Evolutionary conservation across 2,888 invertebrate species (phyloP).

Genomic region (Hyalella azteca): DNA sequence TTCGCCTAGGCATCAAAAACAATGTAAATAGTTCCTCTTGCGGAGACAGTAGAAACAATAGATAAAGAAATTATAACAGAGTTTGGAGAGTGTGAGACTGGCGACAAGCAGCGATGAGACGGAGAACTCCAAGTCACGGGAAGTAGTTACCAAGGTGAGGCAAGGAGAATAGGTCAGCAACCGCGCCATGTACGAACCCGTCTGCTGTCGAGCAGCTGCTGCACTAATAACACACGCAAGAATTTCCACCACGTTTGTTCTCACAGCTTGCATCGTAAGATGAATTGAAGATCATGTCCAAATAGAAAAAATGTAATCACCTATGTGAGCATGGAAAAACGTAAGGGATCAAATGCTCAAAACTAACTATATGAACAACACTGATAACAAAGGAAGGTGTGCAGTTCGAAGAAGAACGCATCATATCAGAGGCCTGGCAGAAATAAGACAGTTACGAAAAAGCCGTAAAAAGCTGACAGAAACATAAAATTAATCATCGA

Average conservation of each 20-base stretch:
- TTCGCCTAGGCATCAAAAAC: too few species aligned
- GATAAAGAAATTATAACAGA: too few species aligned
- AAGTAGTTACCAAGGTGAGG: conserved; percentile 27
- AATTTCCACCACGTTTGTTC: too few species aligned
- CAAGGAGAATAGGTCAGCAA: conserved; percentile 35
- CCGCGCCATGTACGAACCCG: too few species aligned
- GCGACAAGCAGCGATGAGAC: neutral
- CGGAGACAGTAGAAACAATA: neutral
- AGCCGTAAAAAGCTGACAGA: too few species aligned
- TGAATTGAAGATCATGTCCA: too few species aligned
- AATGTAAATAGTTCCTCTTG: neutral
- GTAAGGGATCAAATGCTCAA: neutral
- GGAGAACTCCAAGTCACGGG: conserved; percentile 6
- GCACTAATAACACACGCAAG: neutral
- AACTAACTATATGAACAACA: neutral
- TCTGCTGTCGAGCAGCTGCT: too few species aligned
- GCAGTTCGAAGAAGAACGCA: neutral
- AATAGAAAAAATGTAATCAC: too few species aligned
- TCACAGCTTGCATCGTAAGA: too few species aligned
- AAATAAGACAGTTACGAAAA: too few species aligned
- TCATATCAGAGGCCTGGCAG: neutral
- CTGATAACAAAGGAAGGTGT: neutral
- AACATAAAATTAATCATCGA: too few species aligned
- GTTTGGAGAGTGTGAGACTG: neutral
- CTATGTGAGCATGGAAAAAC: too few species aligned